Conservation (phyloP, 2,888 invertebrate species). For the Nemotelus nigrinus region DNA sequence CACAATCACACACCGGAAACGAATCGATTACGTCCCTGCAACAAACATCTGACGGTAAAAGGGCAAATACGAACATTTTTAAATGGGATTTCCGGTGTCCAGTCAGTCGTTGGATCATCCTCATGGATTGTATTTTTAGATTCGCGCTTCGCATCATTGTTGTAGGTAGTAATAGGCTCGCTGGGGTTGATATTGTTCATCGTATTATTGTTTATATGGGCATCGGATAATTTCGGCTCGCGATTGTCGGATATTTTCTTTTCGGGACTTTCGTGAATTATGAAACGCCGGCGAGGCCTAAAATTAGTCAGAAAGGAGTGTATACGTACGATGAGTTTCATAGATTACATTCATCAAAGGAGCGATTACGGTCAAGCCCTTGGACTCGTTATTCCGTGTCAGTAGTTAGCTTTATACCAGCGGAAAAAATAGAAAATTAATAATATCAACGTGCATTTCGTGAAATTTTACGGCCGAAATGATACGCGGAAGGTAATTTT, state of each 20-base stretch:
- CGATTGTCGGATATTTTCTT: conserved; percentile 35
- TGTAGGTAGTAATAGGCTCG: conserved; percentile 11
- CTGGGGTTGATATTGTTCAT: conserved; percentile 20
- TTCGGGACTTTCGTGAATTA: conserved; percentile 58
- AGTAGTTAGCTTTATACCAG: too few relatives aligned
- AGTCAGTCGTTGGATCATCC: conserved; percentile 82
- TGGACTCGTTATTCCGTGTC: not conserved
- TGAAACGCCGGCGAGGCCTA: conserved; percentile 62
- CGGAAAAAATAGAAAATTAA: too few relatives aligned
- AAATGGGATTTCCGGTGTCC: conserved; percentile 93
- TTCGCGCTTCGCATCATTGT: conserved; percentile 50
- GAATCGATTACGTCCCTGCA: too few relatives aligned
- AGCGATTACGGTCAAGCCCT: not conserved
- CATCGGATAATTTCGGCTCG: conserved; percentile 39
- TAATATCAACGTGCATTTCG: too few relatives aligned
- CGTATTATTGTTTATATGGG: conserved; percentile 45
- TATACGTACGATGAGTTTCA: not conserved
- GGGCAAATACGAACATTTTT: conserved; percentile 74
- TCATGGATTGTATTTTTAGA: conserved; percentile 71
- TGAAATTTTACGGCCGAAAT: too few relatives aligned
- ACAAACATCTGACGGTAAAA: too few relatives aligned
- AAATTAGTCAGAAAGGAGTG: not conserved
- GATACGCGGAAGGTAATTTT: too few relatives aligned
- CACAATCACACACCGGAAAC: too few relatives aligned
- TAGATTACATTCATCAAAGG: not conserved